Base-by-base conservation (phyloP, 2,888 invertebrate species). In the Tuta absoluta region DNA sequence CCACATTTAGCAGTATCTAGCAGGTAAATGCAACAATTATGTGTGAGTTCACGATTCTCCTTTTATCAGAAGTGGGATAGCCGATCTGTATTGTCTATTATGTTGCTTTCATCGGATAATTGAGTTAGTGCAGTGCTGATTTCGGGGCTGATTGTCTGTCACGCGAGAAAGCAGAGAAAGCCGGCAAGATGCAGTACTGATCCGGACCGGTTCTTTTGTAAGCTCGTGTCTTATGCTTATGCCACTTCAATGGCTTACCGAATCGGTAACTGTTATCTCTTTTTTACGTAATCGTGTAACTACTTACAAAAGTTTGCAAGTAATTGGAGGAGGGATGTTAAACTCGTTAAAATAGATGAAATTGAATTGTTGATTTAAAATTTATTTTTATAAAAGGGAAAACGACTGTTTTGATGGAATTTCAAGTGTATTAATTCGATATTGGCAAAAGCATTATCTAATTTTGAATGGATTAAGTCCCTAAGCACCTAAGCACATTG, bases 91-190 rank as follows among this genome's bases (percentile, higher is more conserved):
- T 45, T 45, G 45, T 45, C 45, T 45, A 45, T n/a, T 45, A 45
- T 17, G n/a, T n/a, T 41, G 17, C 45, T 28, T 56, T 56, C 56
- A 56, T 33, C 33, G 56, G 7, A 56, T 24, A 33, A 56, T 56
- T 17, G 14, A 33, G 33, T 28, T 56, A 51, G 17, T 19, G 56
- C 17, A 33, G 24, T 17, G 33, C 17, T 81, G 74, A 82, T 86
- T 86, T 86, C 75, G 81, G 80, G 77, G 80, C 79, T 74, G 79
- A 83, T 81, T 75, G 74, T 72, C 78, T 73, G 75, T 81, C 79
- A 83, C 71, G 80, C 81, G 86, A 83, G 89, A 87, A 86, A 89
- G 86, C 77, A 84, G 89, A 78, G 90, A 90, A 89, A 90, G 89
- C 86, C 71, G 72, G 72, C 75, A 72, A 71, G n/a, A n/a, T n/a